Evolutionary conservation across 2,113 vertebrate genomes (phyloP), one percentile per base, ranked within the genome.

Genomic region (Perca flavescens): DNA sequence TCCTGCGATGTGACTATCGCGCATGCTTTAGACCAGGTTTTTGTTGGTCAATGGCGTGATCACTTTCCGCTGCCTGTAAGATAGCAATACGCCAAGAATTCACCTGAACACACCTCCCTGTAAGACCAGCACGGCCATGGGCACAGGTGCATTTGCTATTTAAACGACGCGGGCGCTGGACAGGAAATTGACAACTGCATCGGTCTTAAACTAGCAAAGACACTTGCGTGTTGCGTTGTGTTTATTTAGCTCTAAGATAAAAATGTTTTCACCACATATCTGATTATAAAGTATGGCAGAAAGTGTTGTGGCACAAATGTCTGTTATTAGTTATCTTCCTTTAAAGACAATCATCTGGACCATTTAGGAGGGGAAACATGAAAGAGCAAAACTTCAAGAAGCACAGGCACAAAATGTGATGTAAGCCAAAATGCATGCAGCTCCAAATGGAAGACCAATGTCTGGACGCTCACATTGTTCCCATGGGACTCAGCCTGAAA

Each of bases 391-490:
- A 75, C 47, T 49, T 71, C 25, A n/a, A 50, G 50, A 64, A 68
- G 50, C 15, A 28, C 31, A 73, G 53, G 68, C 49, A 58, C 36
- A 79, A 70, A 89, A 85, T 60, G 60, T 25, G 63, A 82, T 78
- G 25, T 13, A 57, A 79, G 69, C 72, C 70, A 78, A 87, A 80
- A 87, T 73, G 58, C 66, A 86, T 86, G 68, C 77, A 72, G 88
- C 70, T 85, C 63, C 84, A 90, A 88, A 90, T 89, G 77, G 67
- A 92, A 85, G 77, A 86, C 52, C 70, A 58, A 43, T 90, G 84
- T 92, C 80, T 82, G 85, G 77, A 89, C 10, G 63, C 68, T 72
- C 54, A 54, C 16, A 15, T 50, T 72, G 81, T 64, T 83, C 88
- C 79, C 65, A 40, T 50, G 46, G 60, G 84, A 84, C 65, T 70